Base-by-base conservation (phyloP, 2,888 invertebrate species). In the Pomacea canaliculata region DNA sequence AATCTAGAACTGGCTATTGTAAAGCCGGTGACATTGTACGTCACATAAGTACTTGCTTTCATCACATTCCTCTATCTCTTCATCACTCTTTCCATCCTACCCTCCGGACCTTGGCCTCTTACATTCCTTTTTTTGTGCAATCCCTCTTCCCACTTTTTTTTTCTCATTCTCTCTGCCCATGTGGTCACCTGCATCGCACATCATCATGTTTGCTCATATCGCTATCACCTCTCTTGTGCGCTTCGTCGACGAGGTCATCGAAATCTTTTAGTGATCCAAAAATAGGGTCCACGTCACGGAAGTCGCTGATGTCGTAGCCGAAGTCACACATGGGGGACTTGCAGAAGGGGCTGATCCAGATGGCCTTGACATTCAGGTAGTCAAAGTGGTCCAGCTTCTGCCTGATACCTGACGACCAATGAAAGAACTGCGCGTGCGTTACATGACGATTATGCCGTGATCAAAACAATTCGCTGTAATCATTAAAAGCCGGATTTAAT, bases 281-380 rank as follows among this genome's bases (percentile, higher is more conserved):
- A 73, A 93, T 93, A 0, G 93, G 90, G 83, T 96, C 94, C 51
- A 97, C 93, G 37, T 93, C 92, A 74, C 91, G 93, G 90, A 94
- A 96, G 91, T 96, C 93, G 51, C 94, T 78, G 83, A 97, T 94
- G 87, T 97, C 97, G 85, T 97, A 97, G 0, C 97, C 97, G 88
- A 95, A 95, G 91, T 97, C 97, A 0, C 93, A 92, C 94, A 95
- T 95, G 0, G 96, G 96, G 0, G 96, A 96, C 76, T 92, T 92
- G 91, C 94, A 96, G 84, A 97, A 94, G 0, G 97, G 96, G 0
- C 96, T 96, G 77, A 97, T 91, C 96, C 96, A 96, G 75, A 95
- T 93, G 0, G 94, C 94, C 13, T 93, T 94, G 0, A 96, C 92
- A 0, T 95, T 95, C 0, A 94, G 91, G 12, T 95, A 93, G 62